These are phyloP conservation scores for Drosophila mimetica DNA, from an alignment of 2,888 invertebrate genomes.

Conservation along the genomic window DNA sequence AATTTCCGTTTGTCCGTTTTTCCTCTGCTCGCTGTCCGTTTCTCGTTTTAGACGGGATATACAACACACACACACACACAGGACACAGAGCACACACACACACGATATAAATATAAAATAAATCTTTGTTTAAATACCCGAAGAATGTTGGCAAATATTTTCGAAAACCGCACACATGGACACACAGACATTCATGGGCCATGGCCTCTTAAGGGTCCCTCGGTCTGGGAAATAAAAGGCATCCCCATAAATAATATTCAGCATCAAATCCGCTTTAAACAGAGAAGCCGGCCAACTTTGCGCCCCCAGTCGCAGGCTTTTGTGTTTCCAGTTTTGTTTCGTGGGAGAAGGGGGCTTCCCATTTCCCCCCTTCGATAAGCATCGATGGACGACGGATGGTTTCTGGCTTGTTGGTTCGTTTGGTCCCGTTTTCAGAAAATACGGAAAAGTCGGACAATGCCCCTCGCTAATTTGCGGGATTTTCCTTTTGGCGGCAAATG, in stretches of 20 bases:
- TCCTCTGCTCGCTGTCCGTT: conserved; percentile 31
- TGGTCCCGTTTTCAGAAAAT: not conserved
- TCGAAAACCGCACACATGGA: conserved; percentile 36
- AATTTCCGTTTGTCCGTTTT: conserved; percentile 74
- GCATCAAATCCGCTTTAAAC: conserved; percentile 77
- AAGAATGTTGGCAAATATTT: conserved; percentile 79
- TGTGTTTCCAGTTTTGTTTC: not conserved
- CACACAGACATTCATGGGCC: conserved; percentile 11
- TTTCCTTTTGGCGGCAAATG: conserved; percentile 22
- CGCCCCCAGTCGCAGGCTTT: conserved; percentile 5
- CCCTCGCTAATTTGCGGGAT: conserved; percentile 41
- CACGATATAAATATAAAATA: conserved; percentile 70
- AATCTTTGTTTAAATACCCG: conserved; percentile 79
- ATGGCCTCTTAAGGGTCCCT: conserved; percentile 62
- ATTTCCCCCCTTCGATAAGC: conserved; percentile 26
- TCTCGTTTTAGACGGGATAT: conserved; percentile 37
- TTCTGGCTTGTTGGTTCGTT: conserved; percentile 7
- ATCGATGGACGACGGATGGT: conserved; percentile 24
- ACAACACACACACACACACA: conserved; percentile 15
- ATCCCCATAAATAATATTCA: conserved; percentile 74
- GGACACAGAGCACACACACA: conserved; percentile 24
- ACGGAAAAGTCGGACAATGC: conserved; percentile 16
- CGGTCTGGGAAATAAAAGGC: conserved; percentile 67
- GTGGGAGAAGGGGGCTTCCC: not conserved
- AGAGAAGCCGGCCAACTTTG: conserved; percentile 21